These are phyloP conservation scores for Lymantria dispar DNA, from an alignment of 2,888 invertebrate genomes.

Conservation along the genomic window DNA sequence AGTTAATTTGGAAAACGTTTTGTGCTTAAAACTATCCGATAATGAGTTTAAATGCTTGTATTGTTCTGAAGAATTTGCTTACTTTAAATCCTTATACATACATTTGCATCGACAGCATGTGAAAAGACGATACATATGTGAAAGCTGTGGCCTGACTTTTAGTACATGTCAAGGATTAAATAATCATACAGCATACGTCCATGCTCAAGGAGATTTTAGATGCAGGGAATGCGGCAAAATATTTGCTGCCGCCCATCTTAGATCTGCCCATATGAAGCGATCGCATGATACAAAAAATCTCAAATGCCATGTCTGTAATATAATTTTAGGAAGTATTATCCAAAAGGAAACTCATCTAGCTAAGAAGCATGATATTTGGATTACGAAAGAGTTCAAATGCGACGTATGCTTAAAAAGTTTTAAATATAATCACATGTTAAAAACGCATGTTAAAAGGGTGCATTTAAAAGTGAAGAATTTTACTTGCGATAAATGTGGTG, in stretches of 20 bases:
- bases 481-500: slow-evolving; percentile 43
- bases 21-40: slow-evolving; percentile 23
- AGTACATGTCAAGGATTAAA: slow-evolving; percentile 1
- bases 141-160: slow-evolving; percentile 14
- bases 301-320: slow-evolving; percentile 15
- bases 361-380: slow-evolving; percentile 10
- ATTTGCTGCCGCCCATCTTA: slow-evolving; percentile 4
- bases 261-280: slow-evolving; percentile 8
- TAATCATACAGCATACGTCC: slow-evolving; percentile 6
- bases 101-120: slow-evolving; percentile 20
- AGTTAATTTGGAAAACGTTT: slow-evolving; percentile 7
- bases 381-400: slow-evolving; percentile 15
- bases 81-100: slow-evolving; percentile 13
- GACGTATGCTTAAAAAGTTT: slow-evolving; percentile 10
- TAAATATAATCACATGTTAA: slow-evolving; percentile 8
- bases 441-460: slow-evolving; percentile 31
- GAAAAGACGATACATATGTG: slow-evolving; percentile 11
- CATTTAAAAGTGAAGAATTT: slow-evolving; percentile 46
- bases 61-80: slow-evolving; percentile 17
- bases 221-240: slow-evolving; percentile 15
- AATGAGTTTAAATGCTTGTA: slow-evolving; percentile 15
- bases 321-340: slow-evolving; percentile 9
- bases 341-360: slow-evolving; percentile 18
- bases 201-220: slow-evolving; percentile 6
- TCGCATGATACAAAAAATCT: slow-evolving; percentile 8